Base-by-base conservation (phyloP, 2,797 vertebrate species). In the Pangasius larnaudii region DNA sequence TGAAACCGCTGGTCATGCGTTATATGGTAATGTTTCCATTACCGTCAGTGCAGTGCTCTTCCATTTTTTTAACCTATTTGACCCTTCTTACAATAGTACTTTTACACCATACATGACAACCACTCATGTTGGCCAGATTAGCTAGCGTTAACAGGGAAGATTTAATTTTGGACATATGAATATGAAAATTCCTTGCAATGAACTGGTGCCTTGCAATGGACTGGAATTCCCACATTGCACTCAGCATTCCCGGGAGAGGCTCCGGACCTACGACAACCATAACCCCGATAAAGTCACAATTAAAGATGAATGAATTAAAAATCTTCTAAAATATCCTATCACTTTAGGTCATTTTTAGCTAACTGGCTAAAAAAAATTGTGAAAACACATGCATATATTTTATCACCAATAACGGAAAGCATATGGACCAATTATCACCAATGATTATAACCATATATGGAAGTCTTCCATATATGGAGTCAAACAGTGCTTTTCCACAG, bases 41-140 rank as follows among this genome's bases (percentile, higher is more conserved):
- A 81, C 11, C n/a, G 51, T 79, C 85, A 87, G 84, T 80, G 46
- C 14, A 9, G 14, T 13, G 79, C 56, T 22, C 36, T 9, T 58
- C 71, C 9, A 13, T 74, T 2, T 74, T 80, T 61, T 61, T 14
- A 1, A 46, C 16, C 6, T 42, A 18, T 46, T 61, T 46, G 39
- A 63, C 36, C 4, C 22, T 27, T 82, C 36, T 46, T 82, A 63
- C 5, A 14, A 14, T 46, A 18, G 6, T 3, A 9, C 19, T 2
- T 56, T 33, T 33, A 33, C 6, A 46, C 63, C 63, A 24, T 51
- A n/a, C 39, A 71, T 33, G 10, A 84, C n/a, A 33, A 36, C 19
- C 11, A 71, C 18, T n/a, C 13, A n/a, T 19, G 30, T 18, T 82
- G 80, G 80, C 16, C 58, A 30, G 36, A 30, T n/a, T 8, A 5